A percentile compares a stretch with the other conserved stretches of the same genome.
Conservation (phyloP, 35 echinoderm and acorn worm genomes). For the Ophioderma brevispina region DNA sequence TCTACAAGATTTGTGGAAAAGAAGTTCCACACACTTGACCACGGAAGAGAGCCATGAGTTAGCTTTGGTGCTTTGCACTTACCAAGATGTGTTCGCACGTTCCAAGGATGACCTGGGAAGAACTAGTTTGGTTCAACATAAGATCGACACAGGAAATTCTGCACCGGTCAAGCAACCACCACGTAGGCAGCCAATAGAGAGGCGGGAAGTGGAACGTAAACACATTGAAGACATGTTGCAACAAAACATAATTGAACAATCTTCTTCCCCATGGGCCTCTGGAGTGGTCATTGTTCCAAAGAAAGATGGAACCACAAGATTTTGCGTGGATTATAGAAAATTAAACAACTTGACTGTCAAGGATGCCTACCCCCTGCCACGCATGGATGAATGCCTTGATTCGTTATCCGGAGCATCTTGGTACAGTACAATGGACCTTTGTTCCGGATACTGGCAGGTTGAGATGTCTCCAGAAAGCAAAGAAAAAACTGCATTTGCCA, state of each 20-base stretch:
- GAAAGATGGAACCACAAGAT: slow-evolving; percentile 44
- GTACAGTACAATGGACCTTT: slow-evolving; percentile 45
- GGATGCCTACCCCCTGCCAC: slow-evolving; percentile 58
- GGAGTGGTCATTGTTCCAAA: slow-evolving; percentile 42
- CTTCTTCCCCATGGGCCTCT: slow-evolving; percentile 41
- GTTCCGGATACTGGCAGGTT: slow-evolving; percentile 63
- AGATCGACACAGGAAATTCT: slow-evolving; percentile 24
- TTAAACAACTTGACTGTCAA: slow-evolving; percentile 31
- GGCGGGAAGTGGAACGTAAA: slow-evolving; percentile 11
- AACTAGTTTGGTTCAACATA: slow-evolving; percentile 45
- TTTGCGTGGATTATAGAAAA: slow-evolving; percentile 55
- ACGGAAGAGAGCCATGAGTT: background rate
- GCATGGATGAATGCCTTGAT: slow-evolving; percentile 56
- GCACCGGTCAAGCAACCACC: slow-evolving; percentile 13
- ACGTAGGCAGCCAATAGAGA: background rate
- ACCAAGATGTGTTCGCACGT: slow-evolving; percentile 45
- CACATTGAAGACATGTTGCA: slow-evolving; percentile 20
- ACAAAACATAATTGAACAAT: slow-evolving; percentile 35
- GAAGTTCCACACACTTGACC: background rate
- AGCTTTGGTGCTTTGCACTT: background rate
- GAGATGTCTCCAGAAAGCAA: slow-evolving; percentile 18
- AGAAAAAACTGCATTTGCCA: slow-evolving; percentile 76
- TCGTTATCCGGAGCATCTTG: slow-evolving; percentile 18
- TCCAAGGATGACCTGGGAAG: slow-evolving; percentile 33
- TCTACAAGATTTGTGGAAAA: background rate